Evolutionary conservation across 2,888 invertebrate species (phyloP), one percentile per base, ranked within the genome.

Genomic region (Meloe dianella): DNA sequence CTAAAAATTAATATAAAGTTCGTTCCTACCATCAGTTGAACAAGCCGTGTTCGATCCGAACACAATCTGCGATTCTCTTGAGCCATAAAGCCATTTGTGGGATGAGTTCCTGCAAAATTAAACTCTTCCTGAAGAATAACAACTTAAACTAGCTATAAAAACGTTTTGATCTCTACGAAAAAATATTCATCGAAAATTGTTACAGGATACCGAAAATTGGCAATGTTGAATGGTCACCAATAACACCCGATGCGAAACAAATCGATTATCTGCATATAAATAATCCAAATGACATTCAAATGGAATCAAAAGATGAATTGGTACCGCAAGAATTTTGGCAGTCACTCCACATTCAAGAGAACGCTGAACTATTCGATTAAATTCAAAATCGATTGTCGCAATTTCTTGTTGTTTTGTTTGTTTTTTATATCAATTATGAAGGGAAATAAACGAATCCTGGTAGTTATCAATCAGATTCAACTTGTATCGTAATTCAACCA

Each of bases 261-360:
- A 68, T 76, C 24, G 63, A 76, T 68, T 69, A 64, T 47, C 60
- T 78, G 8, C 57, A 73, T 27, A 71, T 78, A 14, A 57, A 64
- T 14, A 69, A 70, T n/a, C 71, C 71, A 5, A 65, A 72, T 57
- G 67, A 72, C 29, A 62, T 77, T 56, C 41, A 63, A 12, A 76
- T 78, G 77, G 70, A 68, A 32, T 63, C 65, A 47, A 70, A 69
- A 38, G 67, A 70, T 6, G 61, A 66, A 60, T 58, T 77, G 9
- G 75, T 64, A 8, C 64, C 71, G 7, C 62, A 17, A 10, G 73
- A 74, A 22, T 77, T 78, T 66, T 78, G 77, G 77, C 56, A 73
- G 38, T 64, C 71, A 56, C 65, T 75, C 20, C 73, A 73, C 9
- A 73, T 75, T 38, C 64, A 66, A 30, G 75, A 75, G 63, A 75